These are phyloP conservation scores for Mycogona germanica DNA, from an alignment of 2,888 invertebrate genomes.

Conservation along the genomic window DNA sequence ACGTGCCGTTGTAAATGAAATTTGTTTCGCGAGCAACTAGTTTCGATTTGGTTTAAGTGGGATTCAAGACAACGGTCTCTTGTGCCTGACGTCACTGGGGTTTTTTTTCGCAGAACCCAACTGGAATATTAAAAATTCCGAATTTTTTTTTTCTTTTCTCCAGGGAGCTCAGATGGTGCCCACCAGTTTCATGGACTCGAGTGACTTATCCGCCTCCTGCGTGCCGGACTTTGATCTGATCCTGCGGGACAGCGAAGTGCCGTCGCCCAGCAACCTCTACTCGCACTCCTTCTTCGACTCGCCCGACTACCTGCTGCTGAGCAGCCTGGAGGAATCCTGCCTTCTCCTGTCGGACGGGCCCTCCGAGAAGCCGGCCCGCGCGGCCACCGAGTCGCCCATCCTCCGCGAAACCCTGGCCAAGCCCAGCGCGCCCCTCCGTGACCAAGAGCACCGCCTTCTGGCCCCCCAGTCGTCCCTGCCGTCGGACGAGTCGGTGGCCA, in stretches of 20 bases:
- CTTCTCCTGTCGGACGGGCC: background rate
- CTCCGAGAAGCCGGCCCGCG: slow-evolving; percentile 4
- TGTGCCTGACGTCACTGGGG: too few relatives aligned
- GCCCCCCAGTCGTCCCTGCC: too few relatives aligned
- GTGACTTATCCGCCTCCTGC: background rate
- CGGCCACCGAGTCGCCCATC: background rate
- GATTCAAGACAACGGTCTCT: too few relatives aligned
- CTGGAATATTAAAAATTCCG: too few relatives aligned
- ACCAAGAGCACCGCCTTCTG: too few relatives aligned
- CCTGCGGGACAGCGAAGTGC: slow-evolving; percentile 38
- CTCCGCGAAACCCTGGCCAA: too few relatives aligned
- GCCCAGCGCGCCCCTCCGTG: too few relatives aligned
- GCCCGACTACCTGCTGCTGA: background rate
- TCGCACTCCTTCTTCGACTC: background rate
- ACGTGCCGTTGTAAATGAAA: too few relatives aligned
- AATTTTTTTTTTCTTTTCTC: too few relatives aligned
- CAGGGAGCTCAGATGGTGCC: slow-evolving; percentile 9
- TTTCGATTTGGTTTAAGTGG: too few relatives aligned
- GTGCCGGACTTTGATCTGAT: slow-evolving; percentile 32
- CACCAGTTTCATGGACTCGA: background rate
- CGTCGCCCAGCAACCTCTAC: slow-evolving; percentile 20
- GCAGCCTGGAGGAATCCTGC: background rate
- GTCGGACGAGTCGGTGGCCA: slow-evolving; percentile 1
- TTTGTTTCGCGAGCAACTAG: too few relatives aligned
- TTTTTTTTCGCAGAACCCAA: too few relatives aligned